Percentiles rank a stretch among this genome's conserved stretches.
phyloP scores from a whole-genome alignment of 2,888 invertebrate species.

The Rotaria sp. region DNA sequence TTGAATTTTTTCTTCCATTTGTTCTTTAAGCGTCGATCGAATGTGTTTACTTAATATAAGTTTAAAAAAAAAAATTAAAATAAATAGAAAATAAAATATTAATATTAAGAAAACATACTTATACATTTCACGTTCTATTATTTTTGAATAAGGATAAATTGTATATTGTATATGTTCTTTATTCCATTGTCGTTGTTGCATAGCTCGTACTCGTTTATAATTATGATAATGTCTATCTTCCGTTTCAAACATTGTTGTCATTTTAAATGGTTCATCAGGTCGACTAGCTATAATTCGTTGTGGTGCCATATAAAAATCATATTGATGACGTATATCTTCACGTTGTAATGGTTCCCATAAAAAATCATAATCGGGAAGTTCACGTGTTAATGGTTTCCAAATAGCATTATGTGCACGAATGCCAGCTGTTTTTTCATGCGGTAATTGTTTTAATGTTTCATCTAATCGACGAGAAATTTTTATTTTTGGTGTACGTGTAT shows the following conservation, averaged over 20 bases:
- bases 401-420: neutral
- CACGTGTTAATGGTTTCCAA: conserved; percentile 1
- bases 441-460: neutral
- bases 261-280: conserved; percentile 31
- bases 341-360: conserved; percentile 7
- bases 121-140: conserved; percentile 34
- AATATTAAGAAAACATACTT: conserved; percentile 24
- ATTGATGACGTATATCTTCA: conserved; percentile 25
- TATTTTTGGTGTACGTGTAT: neutral
- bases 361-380: neutral
- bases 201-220: conserved; percentile 28
- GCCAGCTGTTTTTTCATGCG: neutral
- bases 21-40: conserved; percentile 37
- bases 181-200: conserved; percentile 37
- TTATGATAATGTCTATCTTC: conserved; percentile 35
- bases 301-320: neutral
- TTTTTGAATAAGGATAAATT: conserved; percentile 37
- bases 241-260: conserved; percentile 35
- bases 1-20: conserved; percentile 37
- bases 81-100: neutral
- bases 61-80: too few relatives aligned
- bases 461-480: neutral
- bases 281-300: conserved; percentile 23
- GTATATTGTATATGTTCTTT: conserved; percentile 37
- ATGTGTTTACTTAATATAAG: conserved; percentile 33